Conservation (phyloP, 2,113 vertebrate genomes). For the Alexandromys fortis region DNA sequence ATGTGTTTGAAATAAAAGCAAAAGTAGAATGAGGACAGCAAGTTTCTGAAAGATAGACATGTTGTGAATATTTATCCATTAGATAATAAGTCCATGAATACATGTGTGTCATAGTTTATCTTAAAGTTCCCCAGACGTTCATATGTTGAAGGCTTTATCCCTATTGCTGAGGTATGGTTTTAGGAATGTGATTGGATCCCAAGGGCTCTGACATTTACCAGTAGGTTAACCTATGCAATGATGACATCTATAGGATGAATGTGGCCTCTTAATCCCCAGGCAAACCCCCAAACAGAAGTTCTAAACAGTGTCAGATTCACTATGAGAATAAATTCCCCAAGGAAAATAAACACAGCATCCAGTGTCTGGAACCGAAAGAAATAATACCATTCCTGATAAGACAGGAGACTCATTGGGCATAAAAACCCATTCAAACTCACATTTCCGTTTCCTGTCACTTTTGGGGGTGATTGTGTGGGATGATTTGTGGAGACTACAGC, state of each 20-base stretch:
- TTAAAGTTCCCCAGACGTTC: not conserved
- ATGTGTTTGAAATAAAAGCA: not conserved
- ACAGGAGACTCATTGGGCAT: not conserved
- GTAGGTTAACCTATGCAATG: not conserved
- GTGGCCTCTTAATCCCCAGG: not conserved
- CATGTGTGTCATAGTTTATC: not conserved
- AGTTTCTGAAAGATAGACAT: not conserved
- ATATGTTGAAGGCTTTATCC: not conserved
- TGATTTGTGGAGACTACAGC: not conserved
- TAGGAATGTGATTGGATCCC: not conserved
- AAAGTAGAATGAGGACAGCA: not conserved
- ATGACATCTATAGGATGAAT: not conserved
- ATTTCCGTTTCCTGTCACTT: conserved; percentile 13
- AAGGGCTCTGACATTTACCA: not conserved
- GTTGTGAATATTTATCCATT: not conserved
- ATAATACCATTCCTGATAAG: not conserved
- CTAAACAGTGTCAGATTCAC: not conserved
- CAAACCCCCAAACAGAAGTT: not conserved
- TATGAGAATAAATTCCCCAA: not conserved
- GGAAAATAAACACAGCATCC: not conserved
- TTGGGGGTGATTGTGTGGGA: not conserved
- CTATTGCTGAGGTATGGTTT: not conserved
- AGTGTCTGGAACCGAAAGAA: not conserved
- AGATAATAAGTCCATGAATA: not conserved
- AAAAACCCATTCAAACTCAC: not conserved